A percentile compares a stretch with the other conserved stretches of the same genome.
Conservation (phyloP, 2,888 invertebrate species). For the Mongoloraphidia duomilia region DNA sequence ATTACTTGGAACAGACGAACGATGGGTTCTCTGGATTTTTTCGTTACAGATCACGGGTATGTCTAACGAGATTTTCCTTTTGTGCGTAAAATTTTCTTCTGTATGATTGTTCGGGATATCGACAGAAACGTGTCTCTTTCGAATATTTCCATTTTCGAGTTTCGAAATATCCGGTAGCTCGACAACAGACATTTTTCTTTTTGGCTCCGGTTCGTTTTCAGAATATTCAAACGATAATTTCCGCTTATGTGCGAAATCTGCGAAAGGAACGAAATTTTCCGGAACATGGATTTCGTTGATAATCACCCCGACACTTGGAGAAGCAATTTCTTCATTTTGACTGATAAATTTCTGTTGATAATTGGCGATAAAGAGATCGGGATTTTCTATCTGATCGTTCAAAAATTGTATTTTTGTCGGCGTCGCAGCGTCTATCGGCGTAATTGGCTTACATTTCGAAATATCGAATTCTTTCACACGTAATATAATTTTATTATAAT, state of each 20-base stretch:
- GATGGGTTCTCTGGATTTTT: not conserved
- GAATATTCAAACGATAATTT: no score
- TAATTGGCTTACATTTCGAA: not conserved
- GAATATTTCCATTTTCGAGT: not conserved
- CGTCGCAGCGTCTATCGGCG: not conserved
- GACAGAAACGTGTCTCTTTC: not conserved
- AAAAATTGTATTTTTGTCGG: slow-evolving; percentile 6
- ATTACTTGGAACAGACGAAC: no score
- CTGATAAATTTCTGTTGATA: slow-evolving; percentile 6
- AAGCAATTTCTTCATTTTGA: no score
- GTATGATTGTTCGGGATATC: not conserved
- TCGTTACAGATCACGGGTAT: not conserved
- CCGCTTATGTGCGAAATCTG: no score
- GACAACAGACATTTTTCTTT: no score
- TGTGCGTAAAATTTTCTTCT: not conserved
- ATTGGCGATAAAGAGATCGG: slow-evolving; percentile 3
- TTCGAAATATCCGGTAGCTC: not conserved
- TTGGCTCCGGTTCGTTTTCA: no score
- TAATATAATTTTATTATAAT: no score
- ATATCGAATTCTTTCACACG: no score
- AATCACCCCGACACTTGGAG: no score
- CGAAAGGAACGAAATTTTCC: no score
- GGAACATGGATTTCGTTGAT: no score
- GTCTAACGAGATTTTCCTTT: slow-evolving; percentile 5
- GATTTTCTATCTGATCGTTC: slow-evolving; percentile 2